Evolutionary conservation across 2,888 invertebrate genomes (phyloP).

Genomic region (Pantelozetes paolii): DNA sequence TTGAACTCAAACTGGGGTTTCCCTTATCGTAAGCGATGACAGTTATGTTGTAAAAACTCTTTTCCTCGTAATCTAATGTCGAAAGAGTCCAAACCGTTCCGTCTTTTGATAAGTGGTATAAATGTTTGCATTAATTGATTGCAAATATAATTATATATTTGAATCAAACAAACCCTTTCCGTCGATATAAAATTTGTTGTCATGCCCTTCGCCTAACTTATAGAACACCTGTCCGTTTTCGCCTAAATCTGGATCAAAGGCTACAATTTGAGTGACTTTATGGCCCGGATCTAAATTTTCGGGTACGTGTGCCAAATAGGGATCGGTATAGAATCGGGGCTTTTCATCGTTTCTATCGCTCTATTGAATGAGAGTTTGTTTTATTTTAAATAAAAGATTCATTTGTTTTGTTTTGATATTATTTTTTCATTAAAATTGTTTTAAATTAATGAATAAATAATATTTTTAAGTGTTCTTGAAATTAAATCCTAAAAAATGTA

Average conservation of each 20-base stretch:
- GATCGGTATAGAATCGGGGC: conserved; percentile 72
- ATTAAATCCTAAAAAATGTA: too few relatives aligned
- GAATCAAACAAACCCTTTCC: conserved; percentile 61
- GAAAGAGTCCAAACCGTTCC: conserved; percentile 72
- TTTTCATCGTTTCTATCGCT: conserved; percentile 66
- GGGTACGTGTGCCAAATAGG: conserved; percentile 69
- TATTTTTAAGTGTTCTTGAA: too few relatives aligned
- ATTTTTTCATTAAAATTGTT: too few relatives aligned
- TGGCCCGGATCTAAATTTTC: conserved; percentile 69
- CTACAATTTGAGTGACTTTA: conserved; percentile 68
- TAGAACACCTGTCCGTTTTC: conserved; percentile 80
- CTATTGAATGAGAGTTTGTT: conserved; percentile 1
- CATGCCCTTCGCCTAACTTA: conserved; percentile 59
- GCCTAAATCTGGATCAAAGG: conserved; percentile 77
- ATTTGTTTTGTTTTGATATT: background rate
- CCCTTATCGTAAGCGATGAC: conserved; percentile 79
- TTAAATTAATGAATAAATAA: too few relatives aligned
- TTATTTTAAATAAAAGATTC: background rate
- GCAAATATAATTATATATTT: conserved; percentile 28
- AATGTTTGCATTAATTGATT: background rate
- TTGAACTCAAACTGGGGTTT: conserved; percentile 73
- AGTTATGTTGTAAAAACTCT: conserved; percentile 67
- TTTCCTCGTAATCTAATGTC: conserved; percentile 66
- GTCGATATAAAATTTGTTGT: conserved; percentile 67
- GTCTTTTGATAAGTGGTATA: too few relatives aligned